Percentiles rank a stretch among this genome's conserved stretches.
Conservation (phyloP, 2,888 invertebrate species). For the Nomada ruficornis region DNA sequence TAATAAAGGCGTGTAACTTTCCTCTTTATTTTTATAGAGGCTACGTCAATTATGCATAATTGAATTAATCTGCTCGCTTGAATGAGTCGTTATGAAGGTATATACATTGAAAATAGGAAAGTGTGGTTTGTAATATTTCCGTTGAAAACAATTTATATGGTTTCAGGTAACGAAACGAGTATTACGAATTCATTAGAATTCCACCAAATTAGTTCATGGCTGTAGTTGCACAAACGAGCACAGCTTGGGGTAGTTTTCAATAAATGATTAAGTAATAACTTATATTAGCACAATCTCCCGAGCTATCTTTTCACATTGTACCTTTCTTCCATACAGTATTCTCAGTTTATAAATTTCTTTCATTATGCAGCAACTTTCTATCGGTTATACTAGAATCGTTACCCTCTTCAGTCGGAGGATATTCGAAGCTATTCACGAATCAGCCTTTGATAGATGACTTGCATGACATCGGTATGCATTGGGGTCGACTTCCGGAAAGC, state of each 20-base stretch:
- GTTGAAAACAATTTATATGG: not conserved
- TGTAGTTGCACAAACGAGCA: too few species aligned
- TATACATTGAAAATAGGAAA: not conserved
- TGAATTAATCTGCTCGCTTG: too few species aligned
- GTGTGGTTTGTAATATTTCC: not conserved
- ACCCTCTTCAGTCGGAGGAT: not conserved
- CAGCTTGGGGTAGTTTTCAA: too few species aligned
- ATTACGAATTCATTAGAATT: not conserved
- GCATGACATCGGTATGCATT: constrained; percentile 54
- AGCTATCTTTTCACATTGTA: too few species aligned
- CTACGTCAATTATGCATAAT: too few species aligned
- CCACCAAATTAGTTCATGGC: not conserved
- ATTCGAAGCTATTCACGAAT: constrained; percentile 39
- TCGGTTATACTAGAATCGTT: not conserved
- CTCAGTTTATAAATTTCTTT: not conserved
- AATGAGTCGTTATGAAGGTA: too few species aligned
- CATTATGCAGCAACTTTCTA: not conserved
- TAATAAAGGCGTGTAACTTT: too few species aligned
- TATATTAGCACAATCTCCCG: too few species aligned
- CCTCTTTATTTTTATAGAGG: too few species aligned
- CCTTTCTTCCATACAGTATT: too few species aligned
- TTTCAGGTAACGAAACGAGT: not conserved
- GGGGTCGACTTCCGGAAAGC: constrained; percentile 55
- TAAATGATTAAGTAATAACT: too few species aligned
- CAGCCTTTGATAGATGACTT: constrained; percentile 55